Evolutionary conservation across 2,113 vertebrate genomes (phyloP), one percentile per base, ranked within the genome.

Genomic region (Xiphophorus hellerii): DNA sequence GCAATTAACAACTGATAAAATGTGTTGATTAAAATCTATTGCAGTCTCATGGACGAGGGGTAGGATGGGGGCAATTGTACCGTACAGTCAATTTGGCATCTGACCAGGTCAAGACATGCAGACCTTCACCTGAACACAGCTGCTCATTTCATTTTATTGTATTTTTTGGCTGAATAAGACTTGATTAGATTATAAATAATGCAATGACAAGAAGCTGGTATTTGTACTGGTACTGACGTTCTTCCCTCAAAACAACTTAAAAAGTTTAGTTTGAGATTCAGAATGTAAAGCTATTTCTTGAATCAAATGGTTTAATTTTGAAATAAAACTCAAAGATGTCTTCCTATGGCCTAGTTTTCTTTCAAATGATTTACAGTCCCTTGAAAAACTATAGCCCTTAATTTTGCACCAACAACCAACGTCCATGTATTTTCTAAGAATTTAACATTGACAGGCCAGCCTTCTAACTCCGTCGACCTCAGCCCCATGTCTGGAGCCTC

Each of bases 21-120:
- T 93, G 95, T 95, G 95, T 95, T 95, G 94, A 95, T 95, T 95
- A 95, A 94, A 94, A 93, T 92, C 93, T 90, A 93, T 93, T 94
- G 78, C 87, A 72, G 78, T 89, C 90, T 92, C 84, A 86, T 89
- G 88, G 87, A 93, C 10, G n/a, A 13, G 44, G 42, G n/a, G 44
- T 25, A n/a, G 61, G 25, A 29, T 27, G 35, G 33, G 42, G 58
- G 11, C 35, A 88, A 62, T 82, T 92, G 90, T 93, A 91, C 74
- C 81, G 79, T 85, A 82, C 89, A 83, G 77, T 72, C 80, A 20
- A 69, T 66, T 84, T 94, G 93, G 90, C 92, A 73, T 73, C 60
- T 75, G 31, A 88, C 93, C 90, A 77, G 54, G 80, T 86, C 81
- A 60, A 69, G 86, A 80, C 67, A 71, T 31, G 25, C 77, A 82